Evolutionary conservation across 2,888 invertebrate species (phyloP).

Genomic region (Caenorhabditis virilis): DNA sequence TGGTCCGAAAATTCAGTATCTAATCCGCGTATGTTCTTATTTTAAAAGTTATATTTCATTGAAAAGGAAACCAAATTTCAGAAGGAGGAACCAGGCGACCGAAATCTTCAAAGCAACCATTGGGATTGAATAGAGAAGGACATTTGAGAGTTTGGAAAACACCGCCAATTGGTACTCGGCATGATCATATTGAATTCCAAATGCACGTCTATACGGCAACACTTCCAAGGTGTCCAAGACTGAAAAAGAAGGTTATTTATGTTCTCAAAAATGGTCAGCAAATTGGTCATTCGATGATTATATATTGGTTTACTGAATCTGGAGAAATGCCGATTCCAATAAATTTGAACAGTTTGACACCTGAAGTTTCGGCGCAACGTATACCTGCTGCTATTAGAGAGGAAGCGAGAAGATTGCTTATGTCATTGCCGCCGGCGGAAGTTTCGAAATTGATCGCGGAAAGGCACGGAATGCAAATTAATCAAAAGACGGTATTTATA

Average conservation of each 20-base stretch:
- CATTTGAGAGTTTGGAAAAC: slow-evolving; percentile 35
- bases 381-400: slow-evolving; percentile 34
- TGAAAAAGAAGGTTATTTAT: slow-evolving; percentile 49
- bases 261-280: slow-evolving; percentile 45
- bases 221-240: slow-evolving; percentile 46
- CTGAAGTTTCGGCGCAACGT: slow-evolving; percentile 27
- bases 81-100: slow-evolving; percentile 26
- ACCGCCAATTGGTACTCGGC: slow-evolving; percentile 4
- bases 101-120: slow-evolving; percentile 30
- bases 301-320: slow-evolving; percentile 47
- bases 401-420: slow-evolving; percentile 29
- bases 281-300: slow-evolving; percentile 48
- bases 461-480: slow-evolving; percentile 32
- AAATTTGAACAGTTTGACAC: slow-evolving; percentile 11
- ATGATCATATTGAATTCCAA: slow-evolving; percentile 30
- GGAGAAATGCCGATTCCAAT: slow-evolving; percentile 45
- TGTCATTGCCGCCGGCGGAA: slow-evolving; percentile 18
- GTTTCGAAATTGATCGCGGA: slow-evolving; percentile 27
- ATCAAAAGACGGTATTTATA: slow-evolving; percentile 15
- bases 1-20: slow-evolving; percentile 45
- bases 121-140: slow-evolving; percentile 34
- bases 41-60: background rate
- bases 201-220: slow-evolving; percentile 51
- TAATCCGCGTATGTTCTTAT: slow-evolving; percentile 22
- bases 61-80: background rate